phyloP scores from a whole-genome alignment of 2,888 invertebrate genomes.

The Cryptus armator region DNA sequence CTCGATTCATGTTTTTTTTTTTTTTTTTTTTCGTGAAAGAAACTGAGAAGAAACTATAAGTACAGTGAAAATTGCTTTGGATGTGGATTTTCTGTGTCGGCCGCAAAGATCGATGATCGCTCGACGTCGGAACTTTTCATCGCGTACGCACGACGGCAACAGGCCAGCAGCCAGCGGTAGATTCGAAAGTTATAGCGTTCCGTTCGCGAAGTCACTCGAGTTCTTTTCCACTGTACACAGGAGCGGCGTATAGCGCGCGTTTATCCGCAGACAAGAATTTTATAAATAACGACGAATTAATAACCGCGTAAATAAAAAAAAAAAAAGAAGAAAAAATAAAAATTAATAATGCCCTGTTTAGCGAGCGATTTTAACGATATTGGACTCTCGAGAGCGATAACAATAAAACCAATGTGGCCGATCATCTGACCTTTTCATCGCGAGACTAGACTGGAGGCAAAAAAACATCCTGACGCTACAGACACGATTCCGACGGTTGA shows the following conservation, averaged over 20 bases:
- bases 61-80: conserved; percentile 20
- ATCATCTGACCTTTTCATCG: conserved; percentile 57
- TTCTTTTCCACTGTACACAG: conserved; percentile 23
- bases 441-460: background rate
- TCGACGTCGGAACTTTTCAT: conserved; percentile 79
- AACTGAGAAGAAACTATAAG: conserved; percentile 23
- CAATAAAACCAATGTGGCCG: conserved; percentile 25
- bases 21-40: background rate
- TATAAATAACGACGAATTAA: background rate
- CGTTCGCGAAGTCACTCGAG: conserved; percentile 47
- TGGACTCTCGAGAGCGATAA: conserved; percentile 20
- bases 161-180: conserved; percentile 55
- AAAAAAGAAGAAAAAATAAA: background rate
- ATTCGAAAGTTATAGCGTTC: conserved; percentile 69
- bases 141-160: conserved; percentile 67
- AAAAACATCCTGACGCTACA: conserved; percentile 6
- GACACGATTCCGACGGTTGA: background rate
- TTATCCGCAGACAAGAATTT: background rate
- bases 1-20: background rate
- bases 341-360: conserved; percentile 46
- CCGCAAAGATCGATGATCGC: conserved; percentile 12
- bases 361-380: conserved; percentile 52
- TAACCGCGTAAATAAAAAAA: background rate
- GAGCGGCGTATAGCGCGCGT: background rate
- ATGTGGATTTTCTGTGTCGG: background rate